Evolutionary conservation across 2,113 vertebrate genomes (phyloP).

Genomic region (Platycercus adscitus): DNA sequence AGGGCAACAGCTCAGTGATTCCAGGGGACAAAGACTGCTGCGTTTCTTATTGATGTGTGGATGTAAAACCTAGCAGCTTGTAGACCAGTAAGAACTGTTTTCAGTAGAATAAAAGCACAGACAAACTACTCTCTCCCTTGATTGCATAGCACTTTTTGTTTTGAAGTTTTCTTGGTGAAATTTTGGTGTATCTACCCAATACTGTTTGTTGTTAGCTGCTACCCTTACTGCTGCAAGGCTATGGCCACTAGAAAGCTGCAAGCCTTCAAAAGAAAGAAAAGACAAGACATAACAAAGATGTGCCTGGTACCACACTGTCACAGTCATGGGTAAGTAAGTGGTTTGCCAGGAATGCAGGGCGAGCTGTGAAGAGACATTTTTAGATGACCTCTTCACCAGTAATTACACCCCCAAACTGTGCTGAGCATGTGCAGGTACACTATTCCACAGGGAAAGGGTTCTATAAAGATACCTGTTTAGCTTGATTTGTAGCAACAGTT

Average conservation of each 20-base stretch:
- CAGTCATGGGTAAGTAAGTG: background rate
- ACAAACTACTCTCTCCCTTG: background rate
- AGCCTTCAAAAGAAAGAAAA: background rate
- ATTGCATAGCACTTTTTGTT: background rate
- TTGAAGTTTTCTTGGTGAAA: background rate
- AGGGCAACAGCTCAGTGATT: background rate
- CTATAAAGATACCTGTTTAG: slow-evolving; percentile 73
- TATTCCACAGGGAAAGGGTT: background rate
- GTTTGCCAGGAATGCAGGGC: background rate
- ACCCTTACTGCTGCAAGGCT: background rate
- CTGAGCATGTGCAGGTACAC: background rate
- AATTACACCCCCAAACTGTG: background rate
- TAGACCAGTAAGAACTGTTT: background rate
- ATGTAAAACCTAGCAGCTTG: background rate
- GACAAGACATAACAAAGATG: slow-evolving; percentile 19
- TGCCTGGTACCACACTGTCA: background rate
- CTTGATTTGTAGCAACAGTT: slow-evolving; percentile 79
- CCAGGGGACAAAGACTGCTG: background rate
- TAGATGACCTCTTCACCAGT: background rate
- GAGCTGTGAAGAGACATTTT: background rate
- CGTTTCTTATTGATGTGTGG: background rate
- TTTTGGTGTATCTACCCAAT: background rate
- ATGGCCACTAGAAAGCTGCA: background rate
- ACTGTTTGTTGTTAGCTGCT: background rate
- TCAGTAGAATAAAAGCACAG: background rate